These are phyloP conservation scores for Dasypus novemcinctus DNA, from an alignment of 2,113 vertebrate species.

Conservation along the genomic window DNA sequence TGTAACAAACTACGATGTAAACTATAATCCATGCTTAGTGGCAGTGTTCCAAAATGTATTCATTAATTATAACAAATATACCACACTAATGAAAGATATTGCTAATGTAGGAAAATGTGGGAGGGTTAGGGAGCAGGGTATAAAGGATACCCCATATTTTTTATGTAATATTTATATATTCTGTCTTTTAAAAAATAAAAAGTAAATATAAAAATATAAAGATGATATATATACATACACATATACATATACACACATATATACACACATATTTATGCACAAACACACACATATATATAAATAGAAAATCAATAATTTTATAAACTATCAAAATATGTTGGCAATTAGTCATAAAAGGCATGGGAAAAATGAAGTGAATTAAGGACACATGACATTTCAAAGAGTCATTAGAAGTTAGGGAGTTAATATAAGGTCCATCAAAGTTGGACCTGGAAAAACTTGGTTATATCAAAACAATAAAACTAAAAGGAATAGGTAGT, in stretches of 20 bases:
- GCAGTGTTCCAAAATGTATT: no score
- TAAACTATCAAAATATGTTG: not conserved
- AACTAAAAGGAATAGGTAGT: not conserved
- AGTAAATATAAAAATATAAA: no score
- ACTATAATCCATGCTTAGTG: no score
- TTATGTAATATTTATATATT: no score
- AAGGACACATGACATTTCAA: not conserved
- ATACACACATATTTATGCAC: not conserved
- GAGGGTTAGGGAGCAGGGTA: no score
- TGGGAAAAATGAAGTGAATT: not conserved
- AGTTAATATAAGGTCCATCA: not conserved
- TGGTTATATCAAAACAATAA: not conserved
- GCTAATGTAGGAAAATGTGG: no score
- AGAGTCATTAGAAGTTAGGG: not conserved
- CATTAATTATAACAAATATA: no score
- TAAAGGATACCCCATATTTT: no score
- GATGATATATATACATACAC: no score
- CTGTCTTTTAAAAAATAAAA: no score
- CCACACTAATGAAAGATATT: no score
- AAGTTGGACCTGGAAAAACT: not conserved
- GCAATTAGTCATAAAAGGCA: not conserved
- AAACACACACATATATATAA: not conserved
- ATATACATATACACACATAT: not conserved
- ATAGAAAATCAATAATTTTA: not conserved
- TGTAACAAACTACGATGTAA: no score